These are phyloP conservation scores for Alaudala cheleensis DNA, from an alignment of 2,113 vertebrate species.

Conservation along the genomic window DNA sequence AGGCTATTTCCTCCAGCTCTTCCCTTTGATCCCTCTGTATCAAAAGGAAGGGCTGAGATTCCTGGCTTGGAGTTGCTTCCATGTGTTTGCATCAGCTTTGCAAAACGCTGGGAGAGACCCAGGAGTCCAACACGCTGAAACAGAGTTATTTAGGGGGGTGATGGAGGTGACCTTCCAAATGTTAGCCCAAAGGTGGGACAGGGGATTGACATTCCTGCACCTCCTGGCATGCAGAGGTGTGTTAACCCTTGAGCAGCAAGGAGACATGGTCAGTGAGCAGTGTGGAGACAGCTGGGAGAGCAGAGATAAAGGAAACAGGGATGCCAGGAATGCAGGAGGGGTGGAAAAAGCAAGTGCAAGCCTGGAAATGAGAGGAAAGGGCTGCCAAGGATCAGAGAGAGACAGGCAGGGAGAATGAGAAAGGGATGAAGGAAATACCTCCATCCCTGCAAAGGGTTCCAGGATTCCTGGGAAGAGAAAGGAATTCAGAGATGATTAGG, in stretches of 20 bases:
- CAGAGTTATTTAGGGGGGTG: not conserved
- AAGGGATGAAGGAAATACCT: not conserved
- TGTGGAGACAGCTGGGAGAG: not conserved
- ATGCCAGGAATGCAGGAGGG: not conserved
- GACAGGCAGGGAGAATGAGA: not conserved
- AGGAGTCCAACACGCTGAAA: not conserved
- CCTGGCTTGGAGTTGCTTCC: not conserved
- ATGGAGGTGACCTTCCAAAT: not conserved
- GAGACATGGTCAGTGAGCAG: not conserved
- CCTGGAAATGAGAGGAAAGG: not conserved
- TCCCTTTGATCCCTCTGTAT: not conserved
- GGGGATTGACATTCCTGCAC: not conserved
- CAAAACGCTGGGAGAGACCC: not conserved
- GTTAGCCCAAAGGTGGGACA: not conserved
- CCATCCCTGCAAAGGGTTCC: not conserved
- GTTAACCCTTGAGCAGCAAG: not conserved
- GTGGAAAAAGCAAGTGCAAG: not conserved
- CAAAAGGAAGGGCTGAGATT: conserved; percentile 1
- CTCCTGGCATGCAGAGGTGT: not conserved
- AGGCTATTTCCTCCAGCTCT: not conserved
- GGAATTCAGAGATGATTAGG: not conserved
- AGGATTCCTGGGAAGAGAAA: not conserved
- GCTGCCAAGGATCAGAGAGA: not conserved
- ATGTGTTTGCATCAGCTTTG: not conserved
- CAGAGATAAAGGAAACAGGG: not conserved